Evolutionary conservation across 2,888 invertebrate species (phyloP), one percentile per base, ranked within the genome.

Genomic region (Cryptops parisi): DNA sequence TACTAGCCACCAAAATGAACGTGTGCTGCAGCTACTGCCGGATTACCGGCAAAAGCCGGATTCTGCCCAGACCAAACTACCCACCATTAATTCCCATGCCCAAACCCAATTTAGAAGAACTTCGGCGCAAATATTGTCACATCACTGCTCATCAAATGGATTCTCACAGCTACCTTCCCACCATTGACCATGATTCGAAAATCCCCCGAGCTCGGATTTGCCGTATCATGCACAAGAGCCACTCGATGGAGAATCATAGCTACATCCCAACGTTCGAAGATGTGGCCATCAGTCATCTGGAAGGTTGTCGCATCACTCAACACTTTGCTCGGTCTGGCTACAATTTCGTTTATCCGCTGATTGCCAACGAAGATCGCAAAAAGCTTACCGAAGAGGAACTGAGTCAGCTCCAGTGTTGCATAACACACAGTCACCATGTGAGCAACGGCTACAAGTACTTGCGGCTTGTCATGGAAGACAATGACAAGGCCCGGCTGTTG

Each of bases 101-200:
- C 2, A 80, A 85, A 57, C 83, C 84, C 47, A 84, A 85, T 15
- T 83, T 82, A n/a, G 84, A 85, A 65, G 85, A 85, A 1, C 79
- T 81, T 63, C 75, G 84, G 15, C 40, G 53, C 3, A 48, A 53
- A 57, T 79, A 81, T 67, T 83, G 84, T 69, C 78, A 82, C 60
- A 82, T 85, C 62, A 84, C 84, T 15, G 47, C 52, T 47, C 82
- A 83, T 54, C 83, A 57, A 23, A 57, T 58, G n/a, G 57, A 59
- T 3, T 58, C 61, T 41, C 64, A 64, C 53, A 56, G 62, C 39
- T 65, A 61, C 57, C 56, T 61, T 21, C 65, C 65, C 6, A 47
- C 62, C 12, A 57, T 62, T 43, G 60, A 61, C 47, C 57, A 57
- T 53, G 58, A 60, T 21, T 2, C 22, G 4, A 46, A 43, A 19